Evolutionary conservation across 2,113 vertebrate genomes (phyloP), one percentile per base, ranked within the genome.

Genomic region (Enhydra lutris): DNA sequence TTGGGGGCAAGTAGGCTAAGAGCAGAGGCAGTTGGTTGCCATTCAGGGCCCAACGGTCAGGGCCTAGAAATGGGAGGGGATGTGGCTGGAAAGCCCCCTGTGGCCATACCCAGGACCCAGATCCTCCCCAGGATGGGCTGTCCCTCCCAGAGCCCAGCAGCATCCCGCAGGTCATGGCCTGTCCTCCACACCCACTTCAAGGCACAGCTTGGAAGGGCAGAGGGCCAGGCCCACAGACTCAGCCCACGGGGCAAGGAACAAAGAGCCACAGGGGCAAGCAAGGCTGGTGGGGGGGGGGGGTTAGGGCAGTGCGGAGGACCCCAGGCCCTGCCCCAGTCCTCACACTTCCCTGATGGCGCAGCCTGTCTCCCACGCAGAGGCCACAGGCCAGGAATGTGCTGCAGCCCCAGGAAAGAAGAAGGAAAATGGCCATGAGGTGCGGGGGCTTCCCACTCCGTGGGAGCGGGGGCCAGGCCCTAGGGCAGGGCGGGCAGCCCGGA

Each of bases 151-250:
- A 63, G 76, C n/a, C 82, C 42, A 36, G 57, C 11, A 67, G 82
- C 18, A 47, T 42, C 39, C 76, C 47, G n/a, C 4, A n/a, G 31
- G 20, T 14, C 24, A 13, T 81, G 52, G 78, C 50, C 42, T 55
- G 63, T 55, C 82, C 59, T 73, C 65, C 34, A 9, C 13, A 5
- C 61, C 57, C 10, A 26, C 15, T 36, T 36, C 71, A 91, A 98
- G 92, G 96, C 94, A 96, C 73, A 80, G 91, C 59, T 52, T 39
- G 84, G 71, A 23, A 92, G 71, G 50, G 50, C 47, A 52, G 24
- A 61, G 57, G 39, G 47, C 61, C 59, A 59, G 9, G 79, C 80
- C 57, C 55, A 24, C 0, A 7, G 67, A 39, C 42, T 21, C 59
- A 55, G 73, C 23, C 11, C 8, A 82, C 24, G 26, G 31, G 12